Base-by-base conservation (phyloP, 2,888 invertebrate species). In the Pachycephus smyrnensis region DNA sequence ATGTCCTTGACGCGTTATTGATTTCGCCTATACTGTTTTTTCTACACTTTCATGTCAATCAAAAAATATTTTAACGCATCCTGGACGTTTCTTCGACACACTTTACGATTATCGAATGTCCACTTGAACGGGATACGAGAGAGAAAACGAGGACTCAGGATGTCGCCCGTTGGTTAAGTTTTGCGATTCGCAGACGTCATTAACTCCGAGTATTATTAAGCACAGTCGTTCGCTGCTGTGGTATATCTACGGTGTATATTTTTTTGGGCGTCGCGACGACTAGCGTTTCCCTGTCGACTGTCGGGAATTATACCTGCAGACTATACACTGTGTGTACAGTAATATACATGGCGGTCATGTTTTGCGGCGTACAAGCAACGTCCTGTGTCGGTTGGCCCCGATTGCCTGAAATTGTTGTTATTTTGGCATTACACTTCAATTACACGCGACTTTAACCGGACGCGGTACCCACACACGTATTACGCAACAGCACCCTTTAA, bases 91-190 rank as follows among this genome's bases (percentile, higher is more conserved):
- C 15, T 15, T 1, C 55, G 55, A 23, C 55, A 55, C 55, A 55
- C 55, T 55, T 55, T 23, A 55, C 23, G 23, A 55, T 55, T 55
- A 23, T 55, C 23, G 55, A 23, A 23, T 0, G 9, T 55, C 55
- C 2, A 9, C 55, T 23, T 75, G 75, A 82, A 81, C 78, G 78
- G 78, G 80, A 82, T 31, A 77, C 32, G 69, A 35, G 73, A 69
- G 77, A 80, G 75, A 80, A 80, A 84, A 86, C 82, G 85, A 84
- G 87, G 85, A 82, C 86, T 85, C 85, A 86, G 86, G 87, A 88
- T 86, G 85, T 85, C 55, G 83, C 80, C 85, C 87, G 88, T 87
- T 86, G 86, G 23, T 55, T 2, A 9, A 55, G 2, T 55, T 55
- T 55, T 55, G 82, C 79, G 81, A 86, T 86, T 83, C 79, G 80